These are phyloP conservation scores for Lophius americanus DNA, from an alignment of 2,797 vertebrate genomes.

Conservation along the genomic window DNA sequence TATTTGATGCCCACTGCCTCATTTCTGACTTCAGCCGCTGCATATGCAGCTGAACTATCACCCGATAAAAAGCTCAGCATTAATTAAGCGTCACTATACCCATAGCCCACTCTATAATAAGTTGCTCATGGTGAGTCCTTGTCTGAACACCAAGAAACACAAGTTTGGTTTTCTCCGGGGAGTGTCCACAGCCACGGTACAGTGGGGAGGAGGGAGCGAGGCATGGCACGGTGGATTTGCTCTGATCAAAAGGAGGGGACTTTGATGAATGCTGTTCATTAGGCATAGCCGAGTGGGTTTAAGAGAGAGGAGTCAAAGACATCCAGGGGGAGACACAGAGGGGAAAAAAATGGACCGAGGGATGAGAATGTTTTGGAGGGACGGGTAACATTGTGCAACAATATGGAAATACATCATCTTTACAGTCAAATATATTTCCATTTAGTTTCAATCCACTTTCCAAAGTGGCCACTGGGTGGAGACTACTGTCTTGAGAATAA, in stretches of 20 bases:
- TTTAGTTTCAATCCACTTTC: constrained; percentile 25
- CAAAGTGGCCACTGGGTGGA: constrained; percentile 77
- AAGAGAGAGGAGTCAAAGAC: constrained; percentile 50
- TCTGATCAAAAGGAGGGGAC: constrained; percentile 79
- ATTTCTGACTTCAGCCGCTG: constrained; percentile 12
- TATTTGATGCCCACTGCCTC: constrained; percentile 23
- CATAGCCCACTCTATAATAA: constrained; percentile 44
- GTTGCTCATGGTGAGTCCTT: constrained; percentile 25
- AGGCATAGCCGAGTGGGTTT: constrained; percentile 68
- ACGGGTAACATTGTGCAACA: constrained; percentile 49
- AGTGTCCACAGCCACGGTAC: constrained; percentile 43
- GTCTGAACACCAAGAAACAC: constrained; percentile 58
- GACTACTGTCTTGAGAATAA: constrained; percentile 73
- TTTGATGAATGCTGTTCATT: constrained; percentile 84
- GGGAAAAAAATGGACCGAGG: constrained; percentile 10
- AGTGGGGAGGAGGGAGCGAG: constrained; percentile 51
- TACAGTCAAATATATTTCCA: constrained; percentile 2
- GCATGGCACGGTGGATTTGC: constrained; percentile 61
- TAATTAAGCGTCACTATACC: constrained; percentile 46
- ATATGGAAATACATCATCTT: constrained; percentile 43
- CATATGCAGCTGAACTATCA: constrained; percentile 51
- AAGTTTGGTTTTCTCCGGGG: constrained; percentile 39
- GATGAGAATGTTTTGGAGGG: constrained; percentile 18
- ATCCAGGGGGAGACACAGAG: constrained; percentile 42
- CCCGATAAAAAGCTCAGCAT: constrained; percentile 46